These are phyloP conservation scores for Danio kyathit DNA, from an alignment of 2,797 vertebrate species.

Conservation along the genomic window DNA sequence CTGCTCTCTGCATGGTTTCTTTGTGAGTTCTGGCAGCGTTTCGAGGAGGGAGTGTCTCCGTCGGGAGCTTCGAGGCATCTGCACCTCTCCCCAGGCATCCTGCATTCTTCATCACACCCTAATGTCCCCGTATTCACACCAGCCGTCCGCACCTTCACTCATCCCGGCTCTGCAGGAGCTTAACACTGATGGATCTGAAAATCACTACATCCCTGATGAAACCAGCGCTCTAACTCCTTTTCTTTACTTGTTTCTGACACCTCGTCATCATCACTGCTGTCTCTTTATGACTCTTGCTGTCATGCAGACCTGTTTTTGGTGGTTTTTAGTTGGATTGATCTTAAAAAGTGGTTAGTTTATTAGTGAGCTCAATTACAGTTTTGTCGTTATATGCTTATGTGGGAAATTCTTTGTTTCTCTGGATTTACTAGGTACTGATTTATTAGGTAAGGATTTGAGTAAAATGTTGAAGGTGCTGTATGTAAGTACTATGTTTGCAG, in stretches of 20 bases:
- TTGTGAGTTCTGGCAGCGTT: conserved; percentile 19
- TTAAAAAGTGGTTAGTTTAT: too few relatives aligned
- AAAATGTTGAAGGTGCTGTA: too few relatives aligned
- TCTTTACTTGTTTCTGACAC: neutral
- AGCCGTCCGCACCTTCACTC: conserved; percentile 5
- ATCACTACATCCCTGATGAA: conserved; percentile 11
- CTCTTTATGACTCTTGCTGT: neutral
- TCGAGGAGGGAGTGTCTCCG: conserved; percentile 8
- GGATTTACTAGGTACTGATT: too few relatives aligned
- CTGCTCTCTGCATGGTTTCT: conserved; percentile 65
- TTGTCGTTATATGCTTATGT: too few relatives aligned
- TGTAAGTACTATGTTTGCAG: too few relatives aligned
- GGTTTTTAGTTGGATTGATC: too few relatives aligned
- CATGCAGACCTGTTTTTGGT: neutral
- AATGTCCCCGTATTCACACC: conserved; percentile 6
- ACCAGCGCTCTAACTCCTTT: neutral
- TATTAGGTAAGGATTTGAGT: too few relatives aligned
- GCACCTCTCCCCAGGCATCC: conserved; percentile 12
- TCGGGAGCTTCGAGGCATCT: conserved; percentile 30
- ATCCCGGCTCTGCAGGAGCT: conserved; percentile 25
- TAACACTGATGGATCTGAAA: conserved; percentile 32
- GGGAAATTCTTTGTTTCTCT: too few relatives aligned
- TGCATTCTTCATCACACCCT: conserved; percentile 39
- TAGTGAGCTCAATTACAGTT: neutral
- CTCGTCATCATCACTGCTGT: neutral